Percentiles rank a stretch among this genome's conserved stretches.
Conservation (phyloP, 2,797 vertebrate genomes). For the Orestias chungarensis region DNA sequence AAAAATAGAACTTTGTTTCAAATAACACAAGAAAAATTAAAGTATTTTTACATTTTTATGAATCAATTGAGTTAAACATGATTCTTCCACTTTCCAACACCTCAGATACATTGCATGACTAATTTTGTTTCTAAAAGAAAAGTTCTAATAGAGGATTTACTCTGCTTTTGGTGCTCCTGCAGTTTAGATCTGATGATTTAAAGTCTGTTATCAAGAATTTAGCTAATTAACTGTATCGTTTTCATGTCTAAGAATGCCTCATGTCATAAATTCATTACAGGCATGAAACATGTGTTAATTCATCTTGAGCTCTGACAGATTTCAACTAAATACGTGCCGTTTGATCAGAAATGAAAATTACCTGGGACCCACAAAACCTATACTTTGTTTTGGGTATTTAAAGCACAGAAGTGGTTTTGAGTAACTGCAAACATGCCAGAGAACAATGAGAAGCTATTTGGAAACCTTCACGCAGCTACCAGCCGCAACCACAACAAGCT, state of each 20-base stretch:
- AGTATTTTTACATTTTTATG: neutral
- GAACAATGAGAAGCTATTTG: neutral
- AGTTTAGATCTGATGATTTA: neutral
- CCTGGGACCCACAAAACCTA: neutral
- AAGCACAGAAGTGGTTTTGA: neutral
- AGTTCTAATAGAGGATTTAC: neutral
- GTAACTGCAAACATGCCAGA: slow-evolving; percentile 1
- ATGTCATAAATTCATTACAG: neutral
- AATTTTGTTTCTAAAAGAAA: neutral
- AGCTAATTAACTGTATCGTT: neutral
- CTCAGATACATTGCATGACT: neutral
- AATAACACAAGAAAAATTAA: neutral
- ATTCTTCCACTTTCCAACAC: neutral
- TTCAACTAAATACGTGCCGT: neutral
- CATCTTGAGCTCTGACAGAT: neutral
- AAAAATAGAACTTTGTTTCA: too few relatives aligned
- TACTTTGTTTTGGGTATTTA: slow-evolving; percentile 7
- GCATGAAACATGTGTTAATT: neutral
- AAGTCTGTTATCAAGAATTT: neutral
- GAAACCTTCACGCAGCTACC: slow-evolving; percentile 4
- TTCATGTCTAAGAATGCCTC: neutral
- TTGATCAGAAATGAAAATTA: neutral
- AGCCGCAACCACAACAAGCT: slow-evolving; percentile 10
- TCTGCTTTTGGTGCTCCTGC: neutral
- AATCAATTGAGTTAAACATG: neutral